These are phyloP conservation scores for Apomyelois bistriatella DNA, from an alignment of 2,888 invertebrate genomes.

Conservation along the genomic window DNA sequence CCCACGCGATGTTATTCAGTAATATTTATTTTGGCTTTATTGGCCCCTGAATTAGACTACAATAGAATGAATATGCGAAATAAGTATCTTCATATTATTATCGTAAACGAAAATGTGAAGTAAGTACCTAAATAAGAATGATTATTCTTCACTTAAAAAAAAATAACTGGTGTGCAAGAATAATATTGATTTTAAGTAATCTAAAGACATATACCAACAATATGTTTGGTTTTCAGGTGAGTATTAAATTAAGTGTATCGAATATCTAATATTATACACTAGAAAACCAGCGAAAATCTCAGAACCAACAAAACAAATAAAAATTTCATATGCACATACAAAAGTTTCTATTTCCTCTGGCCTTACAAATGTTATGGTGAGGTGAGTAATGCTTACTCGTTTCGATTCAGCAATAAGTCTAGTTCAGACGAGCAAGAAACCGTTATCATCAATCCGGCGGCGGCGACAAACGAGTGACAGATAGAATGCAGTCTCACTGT, in stretches of 20 bases:
- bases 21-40: slow-evolving; percentile 1
- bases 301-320: no score
- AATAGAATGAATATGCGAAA: background rate
- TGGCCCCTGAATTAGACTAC: background rate
- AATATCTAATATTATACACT: no score
- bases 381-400: background rate
- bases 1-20: slow-evolving; percentile 17
- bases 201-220: no score
- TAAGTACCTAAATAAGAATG: no score
- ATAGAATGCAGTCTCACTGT: slow-evolving; percentile 53
- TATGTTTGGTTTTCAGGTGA: no score
- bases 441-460: slow-evolving; percentile 54
- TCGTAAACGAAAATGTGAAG: no score
- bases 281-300: no score
- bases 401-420: background rate
- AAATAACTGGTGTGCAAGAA: no score
- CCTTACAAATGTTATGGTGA: background rate
- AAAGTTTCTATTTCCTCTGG: background rate
- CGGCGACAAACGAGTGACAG: slow-evolving; percentile 50
- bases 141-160: no score
- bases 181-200: no score
- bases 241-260: no score
- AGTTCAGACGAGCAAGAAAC: slow-evolving; percentile 27
- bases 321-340: background rate
- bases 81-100: no score